These are phyloP conservation scores for Mesocricetus auratus DNA, from an alignment of 2,113 vertebrate genomes.

Conservation along the genomic window DNA sequence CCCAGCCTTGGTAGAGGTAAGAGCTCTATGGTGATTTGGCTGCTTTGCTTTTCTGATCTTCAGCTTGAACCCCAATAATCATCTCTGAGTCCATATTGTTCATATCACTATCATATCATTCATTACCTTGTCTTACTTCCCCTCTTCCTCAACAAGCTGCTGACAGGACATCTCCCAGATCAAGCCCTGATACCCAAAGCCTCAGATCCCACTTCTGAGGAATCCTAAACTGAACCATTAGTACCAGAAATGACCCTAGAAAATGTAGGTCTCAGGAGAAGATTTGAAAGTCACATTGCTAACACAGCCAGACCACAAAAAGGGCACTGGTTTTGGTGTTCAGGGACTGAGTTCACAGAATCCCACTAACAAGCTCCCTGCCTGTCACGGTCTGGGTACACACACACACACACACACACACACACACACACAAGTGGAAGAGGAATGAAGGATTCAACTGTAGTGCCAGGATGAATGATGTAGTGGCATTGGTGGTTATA, in stretches of 20 bases:
- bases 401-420: not conserved
- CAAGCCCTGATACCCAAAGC: not conserved
- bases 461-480: not conserved
- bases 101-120: no score
- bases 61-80: no score
- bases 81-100: no score
- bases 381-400: not conserved
- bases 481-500: not conserved
- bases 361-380: not conserved
- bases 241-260: not conserved
- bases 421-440: not conserved
- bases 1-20: no score
- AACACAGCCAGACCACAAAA: not conserved
- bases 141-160: not conserved
- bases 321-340: not conserved
- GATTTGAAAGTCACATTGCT: conserved; percentile 30
- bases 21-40: no score
- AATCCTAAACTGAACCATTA: conserved; percentile 11
- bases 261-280: not conserved
- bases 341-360: not conserved
- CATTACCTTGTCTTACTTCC: not conserved
- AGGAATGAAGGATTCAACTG: not conserved
- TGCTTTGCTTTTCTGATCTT: no score
- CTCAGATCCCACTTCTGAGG: not conserved
- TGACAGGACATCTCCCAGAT: not conserved